Evolutionary conservation across 1,140 invertebrate species (phyloP), one percentile per base, ranked within the genome.

Genomic region (Bombus cullumanus): DNA sequence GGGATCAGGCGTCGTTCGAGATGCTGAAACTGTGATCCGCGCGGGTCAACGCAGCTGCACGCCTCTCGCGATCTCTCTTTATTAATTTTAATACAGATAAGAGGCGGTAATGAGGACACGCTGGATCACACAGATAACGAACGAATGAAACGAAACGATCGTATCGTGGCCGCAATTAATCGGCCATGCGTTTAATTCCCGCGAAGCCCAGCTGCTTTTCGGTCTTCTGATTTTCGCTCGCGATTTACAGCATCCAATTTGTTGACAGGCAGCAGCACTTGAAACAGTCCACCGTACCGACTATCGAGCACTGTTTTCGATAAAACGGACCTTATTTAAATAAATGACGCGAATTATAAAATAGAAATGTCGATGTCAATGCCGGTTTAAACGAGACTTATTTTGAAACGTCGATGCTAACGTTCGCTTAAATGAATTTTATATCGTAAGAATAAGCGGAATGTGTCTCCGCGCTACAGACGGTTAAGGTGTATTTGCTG

Each of bases 21-120:
- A 41, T 6, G 39, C 18, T n/a, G 75, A 41, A 41, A 62, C 57
- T 18, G n/a, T 31, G 75, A 77, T 68, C 59, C 8, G n/a, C 12
- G 34, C n/a, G 37, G 37, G 28, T 41, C 15, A 37, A 39, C 31
- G 72, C 81, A 83, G 81, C 81, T 83, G 82, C 75, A 22, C 43
- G 3, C 13, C 31, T 53, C 22, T 53, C 74, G 22, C 74, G 34
- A 71, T 69, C 64, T 71, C 12, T 31, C 37, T 59, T 84, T 78
- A 84, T 71, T 77, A 84, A 84, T 79, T 84, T 71, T 71, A 69
- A 71, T 15, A n/a, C 5, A 47, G 66, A 72, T 37, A 80, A 80
- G 83, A 80, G 76, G 59, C 53, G 47, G 66, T 71, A 62, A 80
- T 43, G 62, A 59, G 53, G 43, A 25, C 43, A 5, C 31, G 57